A percentile compares a stretch with the other conserved stretches of the same genome.
phyloP scores from a whole-genome alignment of 1,140 invertebrate species.

The Drosophila eugracilis region DNA sequence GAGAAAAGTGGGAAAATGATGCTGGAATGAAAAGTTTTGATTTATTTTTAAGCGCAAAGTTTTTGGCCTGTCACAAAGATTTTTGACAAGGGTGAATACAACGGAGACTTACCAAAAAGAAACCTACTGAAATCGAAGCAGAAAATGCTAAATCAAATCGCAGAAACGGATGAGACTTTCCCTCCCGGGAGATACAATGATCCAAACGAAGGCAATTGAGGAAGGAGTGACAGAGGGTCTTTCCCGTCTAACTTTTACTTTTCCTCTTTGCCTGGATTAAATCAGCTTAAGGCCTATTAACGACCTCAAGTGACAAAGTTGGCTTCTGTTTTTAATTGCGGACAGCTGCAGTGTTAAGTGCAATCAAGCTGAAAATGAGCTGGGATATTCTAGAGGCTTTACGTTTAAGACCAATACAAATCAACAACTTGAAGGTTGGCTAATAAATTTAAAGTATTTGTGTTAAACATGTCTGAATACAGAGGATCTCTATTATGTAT shows the following conservation, averaged over 20 bases:
- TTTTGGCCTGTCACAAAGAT: constrained; percentile 47
- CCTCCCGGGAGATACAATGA: constrained; percentile 18
- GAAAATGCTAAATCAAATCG: constrained; percentile 44
- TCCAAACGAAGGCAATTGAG: constrained; percentile 26
- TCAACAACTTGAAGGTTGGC: background rate
- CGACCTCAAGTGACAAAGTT: constrained; percentile 34
- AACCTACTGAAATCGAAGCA: constrained; percentile 38
- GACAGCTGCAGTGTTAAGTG: constrained; percentile 38
- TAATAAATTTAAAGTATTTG: background rate
- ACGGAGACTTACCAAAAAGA: constrained; percentile 12
- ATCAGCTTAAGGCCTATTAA: constrained; percentile 41
- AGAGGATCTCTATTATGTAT: too few relatives aligned
- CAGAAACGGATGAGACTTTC: constrained; percentile 3
- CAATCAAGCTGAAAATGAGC: constrained; percentile 31
- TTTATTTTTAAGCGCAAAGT: constrained; percentile 56
- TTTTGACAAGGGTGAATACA: constrained; percentile 45
- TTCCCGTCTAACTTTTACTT: constrained; percentile 33
- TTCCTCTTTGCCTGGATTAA: constrained; percentile 38
- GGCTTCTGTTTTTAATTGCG: constrained; percentile 38
- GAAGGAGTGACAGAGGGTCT: constrained; percentile 1
- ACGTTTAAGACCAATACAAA: background rate
- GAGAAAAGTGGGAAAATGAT: constrained; percentile 16
- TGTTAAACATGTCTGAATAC: background rate
- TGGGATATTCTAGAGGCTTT: constrained; percentile 24
- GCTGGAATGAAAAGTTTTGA: constrained; percentile 49